A percentile compares a stretch with the other conserved stretches of the same genome.
Evolutionary conservation across 2,888 invertebrate species (phyloP).

Genomic region (Agapostemon virescens): DNA sequence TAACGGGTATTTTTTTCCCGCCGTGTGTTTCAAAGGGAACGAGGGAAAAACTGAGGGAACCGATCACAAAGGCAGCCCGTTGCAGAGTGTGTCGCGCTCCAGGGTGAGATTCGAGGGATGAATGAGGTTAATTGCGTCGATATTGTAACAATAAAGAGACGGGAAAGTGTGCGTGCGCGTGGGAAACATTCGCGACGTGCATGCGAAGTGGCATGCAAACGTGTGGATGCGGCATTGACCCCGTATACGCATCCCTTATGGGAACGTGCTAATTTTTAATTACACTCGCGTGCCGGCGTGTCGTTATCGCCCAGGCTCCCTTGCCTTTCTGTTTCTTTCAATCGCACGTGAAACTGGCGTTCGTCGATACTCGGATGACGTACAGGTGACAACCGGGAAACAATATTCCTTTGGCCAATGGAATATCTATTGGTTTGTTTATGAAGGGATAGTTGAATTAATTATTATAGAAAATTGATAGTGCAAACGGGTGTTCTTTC

Average conservation of each 20-base stretch:
- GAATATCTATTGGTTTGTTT: too few species aligned
- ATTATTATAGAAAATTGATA: too few species aligned
- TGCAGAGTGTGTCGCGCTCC: neutral
- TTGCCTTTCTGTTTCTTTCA: neutral
- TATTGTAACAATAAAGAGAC: slow-evolving; percentile 43
- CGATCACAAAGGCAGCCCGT: slow-evolving; percentile 5
- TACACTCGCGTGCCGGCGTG: slow-evolving; percentile 65
- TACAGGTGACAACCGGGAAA: neutral
- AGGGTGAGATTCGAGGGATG: slow-evolving; percentile 34
- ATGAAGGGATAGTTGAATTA: too few species aligned
- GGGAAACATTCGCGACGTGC: neutral
- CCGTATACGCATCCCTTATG: slow-evolving; percentile 60
- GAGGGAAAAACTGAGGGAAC: slow-evolving; percentile 9
- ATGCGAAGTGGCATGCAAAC: neutral
- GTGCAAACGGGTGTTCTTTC: too few species aligned
- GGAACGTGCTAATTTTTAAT: slow-evolving; percentile 71
- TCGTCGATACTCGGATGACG: neutral
- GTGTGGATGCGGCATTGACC: slow-evolving; percentile 46
- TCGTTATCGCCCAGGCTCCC: slow-evolving; percentile 35
- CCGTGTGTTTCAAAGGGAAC: neutral
- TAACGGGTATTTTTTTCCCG: neutral
- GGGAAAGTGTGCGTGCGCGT: neutral
- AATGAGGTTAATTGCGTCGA: slow-evolving; percentile 56
- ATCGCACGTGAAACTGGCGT: slow-evolving; percentile 21
- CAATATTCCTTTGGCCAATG: slow-evolving; percentile 11